Base-by-base conservation (phyloP, 2,797 vertebrate species). In the Galago senegalensis region DNA sequence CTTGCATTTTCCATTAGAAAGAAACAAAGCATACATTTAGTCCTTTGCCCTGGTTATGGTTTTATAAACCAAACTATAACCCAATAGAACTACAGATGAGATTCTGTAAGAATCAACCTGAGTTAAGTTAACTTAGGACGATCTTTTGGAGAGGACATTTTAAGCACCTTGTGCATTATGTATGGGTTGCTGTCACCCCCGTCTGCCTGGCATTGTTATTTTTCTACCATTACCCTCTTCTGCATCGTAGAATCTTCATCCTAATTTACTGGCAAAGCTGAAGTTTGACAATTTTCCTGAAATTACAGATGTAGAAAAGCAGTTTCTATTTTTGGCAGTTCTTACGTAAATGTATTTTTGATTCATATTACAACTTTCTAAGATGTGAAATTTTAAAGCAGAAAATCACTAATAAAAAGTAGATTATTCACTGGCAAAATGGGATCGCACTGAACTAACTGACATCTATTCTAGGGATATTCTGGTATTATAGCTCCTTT, bases 181-280 rank as follows among this genome's bases (percentile, higher is more conserved):
- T 69, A 53, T 67, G 49, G 49, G 14, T 67, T 80, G 46, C 20
- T 20, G 40, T 37, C 25, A 23, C 40, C 46, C 21, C 58, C 34
- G n/a, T 86, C 79, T 83, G 14, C 53, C 14, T 67, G 16, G 13
- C 21, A 77, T 34, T 21, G 18, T 80, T 91, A 17, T 20, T 77
- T 37, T 82, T 63, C n/a, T 79, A 18, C 13, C 56, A 2, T 5
- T 34, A 1, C 46, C 61, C 0, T 80, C 63, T 95, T 93, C 23
- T 87, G 40, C 81, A 20, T 88, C 56, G 46, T 87, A 76, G 63
- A 70, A 27, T 91, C 31, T 85, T 90, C 17, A 34, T 34, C 31
- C 79, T 92, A 96, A 90, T 92, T 93, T 93, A 63, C 34, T 53
- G 92, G 53, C 7, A 37, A 82, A 88, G 20, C 25, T 87, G 10